Base-by-base conservation (phyloP, 2,888 invertebrate genomes). In the Drosophila vallismaia region DNA sequence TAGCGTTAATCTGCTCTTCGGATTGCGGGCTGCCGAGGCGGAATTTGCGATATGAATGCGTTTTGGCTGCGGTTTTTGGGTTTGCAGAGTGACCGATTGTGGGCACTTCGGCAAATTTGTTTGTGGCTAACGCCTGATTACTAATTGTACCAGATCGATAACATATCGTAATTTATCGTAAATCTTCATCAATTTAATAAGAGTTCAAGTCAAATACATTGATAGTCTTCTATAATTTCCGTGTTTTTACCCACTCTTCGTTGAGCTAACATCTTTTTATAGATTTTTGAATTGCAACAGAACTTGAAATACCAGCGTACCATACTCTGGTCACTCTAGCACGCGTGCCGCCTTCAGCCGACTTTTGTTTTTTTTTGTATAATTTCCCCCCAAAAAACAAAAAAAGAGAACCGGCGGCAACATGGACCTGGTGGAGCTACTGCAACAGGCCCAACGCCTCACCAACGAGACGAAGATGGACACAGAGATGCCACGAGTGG, bases 371-470 rank as follows among this genome's bases (percentile, higher is more conserved):
- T 28, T 38, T 29, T 4, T 53, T 31, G 3, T 24, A 31, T 6
- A 4, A 9, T 12, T 24, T 5, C 19, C 24, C 60, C 40, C 28
- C 28, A 28, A 28, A 28, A 28, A 28, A 28, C 28, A 28, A 10
- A 36, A 36, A 33, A 12, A 36, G 7, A 7, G 40, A 12, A 19
- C 40, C 40, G 60, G 46, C 40, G 7, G 5, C 40, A 14, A 36
- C 8, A 93, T 93, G 92, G 97, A 97, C 91, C 97, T 98, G 88
- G 95, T 95, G 79, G 96, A 97, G 89, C 93, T 99, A 80, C 93
- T 98, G 59, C 96, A 97, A 90, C 96, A 97, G 92, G 98, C 98
- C 8, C 97, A 98, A 90, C 97, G 97, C 90, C 93, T 99, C 69
- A 96, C 97, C 0, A 96, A 96, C 71, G 97, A 97, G 90, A 96